Conservation (phyloP, 2,113 vertebrate genomes). For the Herpailurus yagouaroundi region DNA sequence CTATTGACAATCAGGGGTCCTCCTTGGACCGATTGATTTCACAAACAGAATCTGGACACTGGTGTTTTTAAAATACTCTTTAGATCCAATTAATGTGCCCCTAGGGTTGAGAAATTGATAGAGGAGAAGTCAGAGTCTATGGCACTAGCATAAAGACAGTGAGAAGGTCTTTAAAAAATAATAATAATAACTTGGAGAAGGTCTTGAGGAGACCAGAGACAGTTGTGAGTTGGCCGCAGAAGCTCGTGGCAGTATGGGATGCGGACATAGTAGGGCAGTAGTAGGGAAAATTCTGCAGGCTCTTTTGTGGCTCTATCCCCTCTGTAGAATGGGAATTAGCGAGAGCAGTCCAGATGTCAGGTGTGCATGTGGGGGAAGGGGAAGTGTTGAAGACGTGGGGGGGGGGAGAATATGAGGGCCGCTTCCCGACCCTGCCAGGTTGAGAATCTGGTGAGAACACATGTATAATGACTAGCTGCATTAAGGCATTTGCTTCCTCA, state of each 20-base stretch:
- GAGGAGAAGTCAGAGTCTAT: neutral
- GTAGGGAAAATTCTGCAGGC: neutral
- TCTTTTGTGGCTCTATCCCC: neutral
- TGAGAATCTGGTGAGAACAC: neutral
- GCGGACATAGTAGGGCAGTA: neutral
- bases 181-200: neutral
- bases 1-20: neutral
- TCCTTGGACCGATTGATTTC: neutral
- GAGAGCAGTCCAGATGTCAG: neutral
- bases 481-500: neutral
- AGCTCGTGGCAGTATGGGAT: neutral
- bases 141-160: neutral
- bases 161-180: neutral
- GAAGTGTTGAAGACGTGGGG: neutral
- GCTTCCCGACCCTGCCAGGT: neutral
- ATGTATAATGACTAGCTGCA: neutral
- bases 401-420: neutral
- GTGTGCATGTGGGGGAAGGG: too few relatives aligned
- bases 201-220: neutral
- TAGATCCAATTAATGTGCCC: neutral
- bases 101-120: neutral
- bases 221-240: neutral
- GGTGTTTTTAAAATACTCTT: neutral
- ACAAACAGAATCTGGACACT: neutral
- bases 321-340: neutral